Evolutionary conservation across 2,797 vertebrate species (phyloP), one percentile per base, ranked within the genome.

Genomic region (Schizopygopsis pylzovi): DNA sequence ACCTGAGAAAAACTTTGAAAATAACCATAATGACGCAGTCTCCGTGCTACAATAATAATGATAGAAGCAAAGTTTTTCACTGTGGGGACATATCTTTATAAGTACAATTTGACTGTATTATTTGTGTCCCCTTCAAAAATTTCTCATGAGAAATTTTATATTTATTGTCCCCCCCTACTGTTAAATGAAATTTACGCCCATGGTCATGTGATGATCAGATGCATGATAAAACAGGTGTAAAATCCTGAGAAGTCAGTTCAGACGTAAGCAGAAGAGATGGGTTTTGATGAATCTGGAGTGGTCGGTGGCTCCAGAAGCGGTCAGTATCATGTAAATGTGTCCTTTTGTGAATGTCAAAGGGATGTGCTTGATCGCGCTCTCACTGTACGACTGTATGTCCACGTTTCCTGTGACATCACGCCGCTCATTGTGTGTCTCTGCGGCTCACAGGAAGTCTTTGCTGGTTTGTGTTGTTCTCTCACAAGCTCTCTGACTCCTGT

Each of bases 381-480:
- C 85, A 86, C 88, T 86, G 85, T 87, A 89, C 81, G 78, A 81
- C 81, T n/a, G 54, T 28, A 22, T 82, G 65, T 73, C 47, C 47
- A 76, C 3, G 47, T 82, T 88, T 81, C 87, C 85, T 87, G 79
- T 56, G 63, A 88, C 79, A 79, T 84, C 89, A 78, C 88, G 70
- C n/a, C 0, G 61, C 85, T 90, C 86, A 87, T 91, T 92, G 88
- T 91, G 90, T 47, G 45, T 87, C 86, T 89, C 84, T 88, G 78
- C 83, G 85, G 82, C 87, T 89, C 88, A 87, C 87, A 77, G 82
- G 22, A 83, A 89, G 88, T 75, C 89, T 93, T 92, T 92, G 91
- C 92, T 91, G 85, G 88, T 87, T 91, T 89, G 90, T 91, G 68
- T 45, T 22, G 71, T 83, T 77, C 82, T 86, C 89, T 85, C 86